These are phyloP conservation scores for Mormoops blainvillei DNA, from an alignment of 2,113 vertebrate species.

Conservation along the genomic window DNA sequence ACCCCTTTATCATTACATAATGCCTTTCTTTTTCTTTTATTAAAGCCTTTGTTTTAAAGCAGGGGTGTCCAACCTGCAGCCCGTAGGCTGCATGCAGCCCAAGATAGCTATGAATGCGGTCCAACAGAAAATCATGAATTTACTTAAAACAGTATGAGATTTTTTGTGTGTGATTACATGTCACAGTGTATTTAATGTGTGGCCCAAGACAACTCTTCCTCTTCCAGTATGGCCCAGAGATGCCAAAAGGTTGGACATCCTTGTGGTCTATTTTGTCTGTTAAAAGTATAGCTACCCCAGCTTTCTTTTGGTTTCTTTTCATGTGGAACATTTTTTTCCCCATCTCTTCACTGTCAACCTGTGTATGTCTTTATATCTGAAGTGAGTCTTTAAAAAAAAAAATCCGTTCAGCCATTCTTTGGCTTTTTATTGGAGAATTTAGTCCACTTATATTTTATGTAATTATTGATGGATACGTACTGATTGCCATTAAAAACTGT, in stretches of 20 bases:
- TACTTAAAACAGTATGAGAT: too few species aligned
- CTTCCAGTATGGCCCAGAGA: too few species aligned
- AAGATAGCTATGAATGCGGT: too few species aligned
- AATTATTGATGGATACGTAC: not conserved
- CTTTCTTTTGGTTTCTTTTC: not conserved
- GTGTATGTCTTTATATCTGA: not conserved
- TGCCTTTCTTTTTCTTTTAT: not conserved
- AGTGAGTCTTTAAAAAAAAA: not conserved
- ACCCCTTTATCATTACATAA: not conserved
- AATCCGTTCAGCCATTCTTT: not conserved
- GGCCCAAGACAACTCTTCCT: too few species aligned
- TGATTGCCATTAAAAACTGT: not conserved
- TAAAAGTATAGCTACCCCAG: not conserved
- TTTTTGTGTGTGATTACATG: too few species aligned
- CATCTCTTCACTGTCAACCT: not conserved
- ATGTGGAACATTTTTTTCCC: not conserved
- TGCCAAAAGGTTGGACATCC: too few species aligned
- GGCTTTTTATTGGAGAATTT: not conserved
- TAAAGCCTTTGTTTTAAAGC: not conserved
- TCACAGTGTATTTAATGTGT: too few species aligned
- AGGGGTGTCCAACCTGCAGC: too few species aligned
- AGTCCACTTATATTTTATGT: not conserved
- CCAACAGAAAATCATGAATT: too few species aligned
- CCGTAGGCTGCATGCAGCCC: too few species aligned
- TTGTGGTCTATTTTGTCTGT: not conserved